Percentiles rank a stretch among this genome's conserved stretches.
Evolutionary conservation across 2,113 vertebrate species (phyloP).

Genomic region (Lepidothrix coronata): DNA sequence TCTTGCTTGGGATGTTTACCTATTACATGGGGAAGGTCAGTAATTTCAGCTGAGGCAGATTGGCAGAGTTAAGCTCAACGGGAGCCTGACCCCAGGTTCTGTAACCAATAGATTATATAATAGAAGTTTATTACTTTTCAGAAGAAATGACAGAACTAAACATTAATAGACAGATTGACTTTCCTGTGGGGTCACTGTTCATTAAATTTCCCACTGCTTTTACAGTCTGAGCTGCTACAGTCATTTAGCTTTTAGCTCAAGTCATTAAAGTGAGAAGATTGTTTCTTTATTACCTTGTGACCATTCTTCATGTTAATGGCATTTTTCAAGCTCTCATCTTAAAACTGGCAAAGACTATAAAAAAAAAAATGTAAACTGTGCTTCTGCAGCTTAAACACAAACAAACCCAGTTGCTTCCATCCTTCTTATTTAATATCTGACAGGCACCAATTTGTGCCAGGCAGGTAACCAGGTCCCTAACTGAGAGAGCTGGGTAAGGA

Average conservation of each 20-base stretch:
- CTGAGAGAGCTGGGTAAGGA: neutral
- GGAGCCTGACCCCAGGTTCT: neutral
- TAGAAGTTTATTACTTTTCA: slow-evolving; percentile 35
- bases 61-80: neutral
- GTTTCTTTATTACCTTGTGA: slow-evolving; percentile 31
- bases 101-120: slow-evolving; percentile 12
- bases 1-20: neutral
- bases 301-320: slow-evolving; percentile 25
- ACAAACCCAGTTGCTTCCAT: neutral
- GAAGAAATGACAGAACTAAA: slow-evolving; percentile 43
- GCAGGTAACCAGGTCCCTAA: neutral
- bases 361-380: neutral
- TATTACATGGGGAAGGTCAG: neutral
- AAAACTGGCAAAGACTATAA: neutral
- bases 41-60: slow-evolving; percentile 3
- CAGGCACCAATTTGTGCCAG: neutral
- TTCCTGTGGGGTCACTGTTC: slow-evolving; percentile 51
- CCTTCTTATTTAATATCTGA: neutral
- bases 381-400: neutral
- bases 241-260: slow-evolving; percentile 33
- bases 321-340: slow-evolving; percentile 25
- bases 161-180: slow-evolving; percentile 48
- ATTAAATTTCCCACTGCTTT: slow-evolving; percentile 58
- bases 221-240: slow-evolving; percentile 31
- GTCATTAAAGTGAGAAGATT: slow-evolving; percentile 22